phyloP scores from a whole-genome alignment of 2,888 invertebrate species.

The Empis livida region DNA sequence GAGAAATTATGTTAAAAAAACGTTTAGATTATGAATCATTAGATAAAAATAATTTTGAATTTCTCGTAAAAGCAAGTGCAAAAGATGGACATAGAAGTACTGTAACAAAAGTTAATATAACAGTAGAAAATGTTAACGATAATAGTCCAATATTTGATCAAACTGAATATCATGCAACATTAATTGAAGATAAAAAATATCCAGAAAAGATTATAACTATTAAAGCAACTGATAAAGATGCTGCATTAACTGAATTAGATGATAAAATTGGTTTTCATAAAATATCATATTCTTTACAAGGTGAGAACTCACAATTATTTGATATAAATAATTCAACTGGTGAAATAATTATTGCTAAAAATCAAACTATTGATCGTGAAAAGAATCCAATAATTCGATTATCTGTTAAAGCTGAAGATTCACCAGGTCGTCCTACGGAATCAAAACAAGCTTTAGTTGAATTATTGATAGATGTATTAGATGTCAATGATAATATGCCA shows the following conservation, averaged over 20 bases:
- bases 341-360: constrained; percentile 49
- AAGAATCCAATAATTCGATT: constrained; percentile 53
- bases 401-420: constrained; percentile 61
- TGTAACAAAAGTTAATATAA: constrained; percentile 53
- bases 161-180: constrained; percentile 54
- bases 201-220: constrained; percentile 55
- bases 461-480: constrained; percentile 54
- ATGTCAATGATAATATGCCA: constrained; percentile 70
- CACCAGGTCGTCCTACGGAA: constrained; percentile 53
- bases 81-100: constrained; percentile 39
- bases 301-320: constrained; percentile 61
- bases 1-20: constrained; percentile 59
- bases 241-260: constrained; percentile 43
- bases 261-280: constrained; percentile 50
- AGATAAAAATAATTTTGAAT: constrained; percentile 39
- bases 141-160: constrained; percentile 60
- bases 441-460: constrained; percentile 50
- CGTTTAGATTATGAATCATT: constrained; percentile 66
- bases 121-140: constrained; percentile 64
- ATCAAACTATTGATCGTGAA: constrained; percentile 60
- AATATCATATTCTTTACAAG: constrained; percentile 56
- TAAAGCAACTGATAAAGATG: constrained; percentile 57
- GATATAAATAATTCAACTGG: constrained; percentile 57
- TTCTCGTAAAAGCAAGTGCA: constrained; percentile 42
- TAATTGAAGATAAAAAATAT: constrained; percentile 54